Percentiles rank a stretch among this genome's conserved stretches.
Conservation (phyloP, 2,113 vertebrate species). For the Lepus americanus region DNA sequence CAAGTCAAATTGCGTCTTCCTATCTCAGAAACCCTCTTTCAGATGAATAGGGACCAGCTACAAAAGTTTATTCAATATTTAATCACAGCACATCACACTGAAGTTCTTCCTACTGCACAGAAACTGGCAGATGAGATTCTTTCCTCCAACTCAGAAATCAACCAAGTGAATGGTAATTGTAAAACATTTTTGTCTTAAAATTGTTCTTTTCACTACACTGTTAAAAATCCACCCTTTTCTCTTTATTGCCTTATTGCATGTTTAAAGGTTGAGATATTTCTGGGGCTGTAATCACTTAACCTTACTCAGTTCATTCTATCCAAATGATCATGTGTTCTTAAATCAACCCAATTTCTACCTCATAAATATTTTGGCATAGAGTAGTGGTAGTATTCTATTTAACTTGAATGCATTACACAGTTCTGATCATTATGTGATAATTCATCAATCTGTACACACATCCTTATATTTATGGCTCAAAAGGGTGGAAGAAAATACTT, state of each 20-base stretch:
- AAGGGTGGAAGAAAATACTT: not conserved
- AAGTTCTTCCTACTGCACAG: conserved; percentile 98
- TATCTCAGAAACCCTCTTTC: conserved; percentile 99
- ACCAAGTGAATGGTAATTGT: conserved; percentile 97
- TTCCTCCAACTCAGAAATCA: conserved; percentile 99
- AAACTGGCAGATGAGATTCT: conserved; percentile 99
- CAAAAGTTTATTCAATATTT: conserved; percentile 99
- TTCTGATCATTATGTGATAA: conserved; percentile 23
- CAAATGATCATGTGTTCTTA: conserved; percentile 42
- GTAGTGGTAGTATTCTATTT: conserved; percentile 26
- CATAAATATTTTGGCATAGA: not conserved
- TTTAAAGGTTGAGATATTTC: conserved; percentile 40
- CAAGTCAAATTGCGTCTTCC: conserved; percentile 99
- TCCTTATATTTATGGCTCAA: not conserved
- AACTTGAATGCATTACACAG: not conserved
- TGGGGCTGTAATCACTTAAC: conserved; percentile 52
- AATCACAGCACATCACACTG: conserved; percentile 99
- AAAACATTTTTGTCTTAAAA: conserved; percentile 67
- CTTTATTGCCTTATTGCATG: conserved; percentile 34
- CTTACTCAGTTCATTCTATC: conserved; percentile 58
- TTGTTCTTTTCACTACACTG: not conserved
- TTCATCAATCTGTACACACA: not conserved
- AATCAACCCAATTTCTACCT: conserved; percentile 14
- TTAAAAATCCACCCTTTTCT: not conserved
- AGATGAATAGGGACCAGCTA: conserved; percentile 99